Conservation (phyloP, 2,888 invertebrate species). For the Colletes collaris region DNA sequence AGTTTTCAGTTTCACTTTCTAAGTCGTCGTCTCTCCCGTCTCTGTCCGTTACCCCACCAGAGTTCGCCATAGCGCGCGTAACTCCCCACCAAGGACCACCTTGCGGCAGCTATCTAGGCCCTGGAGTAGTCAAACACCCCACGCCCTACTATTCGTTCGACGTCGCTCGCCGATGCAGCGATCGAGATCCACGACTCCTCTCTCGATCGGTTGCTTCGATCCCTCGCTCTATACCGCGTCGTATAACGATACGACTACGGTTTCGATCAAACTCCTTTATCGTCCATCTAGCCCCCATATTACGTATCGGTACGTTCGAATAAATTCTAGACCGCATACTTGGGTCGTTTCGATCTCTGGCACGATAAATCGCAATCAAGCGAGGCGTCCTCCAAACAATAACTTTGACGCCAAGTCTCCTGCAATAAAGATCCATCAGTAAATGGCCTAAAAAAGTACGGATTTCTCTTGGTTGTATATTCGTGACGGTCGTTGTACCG, state of each 20-base stretch:
- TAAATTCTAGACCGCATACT: too few relatives aligned
- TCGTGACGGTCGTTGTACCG: slow-evolving; percentile 9
- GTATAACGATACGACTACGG: too few relatives aligned
- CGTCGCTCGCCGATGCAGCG: slow-evolving; percentile 58
- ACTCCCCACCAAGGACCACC: slow-evolving; percentile 60
- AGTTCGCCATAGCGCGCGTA: slow-evolving; percentile 31
- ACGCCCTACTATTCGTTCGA: slow-evolving; percentile 68
- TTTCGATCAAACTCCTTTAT: neutral
- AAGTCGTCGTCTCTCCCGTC: slow-evolving; percentile 76
- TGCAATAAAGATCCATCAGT: neutral
- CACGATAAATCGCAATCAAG: slow-evolving; percentile 3
- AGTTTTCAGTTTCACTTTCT: slow-evolving; percentile 83
- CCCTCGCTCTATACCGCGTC: neutral
- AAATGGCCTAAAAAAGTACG: neutral
- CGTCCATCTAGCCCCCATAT: neutral
- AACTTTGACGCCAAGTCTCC: neutral
- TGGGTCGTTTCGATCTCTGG: neutral
- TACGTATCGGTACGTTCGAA: too few relatives aligned
- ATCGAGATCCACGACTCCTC: slow-evolving; percentile 57
- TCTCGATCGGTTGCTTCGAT: slow-evolving; percentile 37
- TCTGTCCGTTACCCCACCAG: slow-evolving; percentile 33
- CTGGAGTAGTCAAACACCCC: slow-evolving; percentile 67
- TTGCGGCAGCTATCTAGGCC: slow-evolving; percentile 68
- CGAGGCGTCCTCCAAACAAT: neutral
- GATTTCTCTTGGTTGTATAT: neutral